Percentiles rank a stretch among this genome's conserved stretches.
Evolutionary conservation across 2,888 invertebrate species (phyloP).

Genomic region (Vannuccia rotundouncinata): DNA sequence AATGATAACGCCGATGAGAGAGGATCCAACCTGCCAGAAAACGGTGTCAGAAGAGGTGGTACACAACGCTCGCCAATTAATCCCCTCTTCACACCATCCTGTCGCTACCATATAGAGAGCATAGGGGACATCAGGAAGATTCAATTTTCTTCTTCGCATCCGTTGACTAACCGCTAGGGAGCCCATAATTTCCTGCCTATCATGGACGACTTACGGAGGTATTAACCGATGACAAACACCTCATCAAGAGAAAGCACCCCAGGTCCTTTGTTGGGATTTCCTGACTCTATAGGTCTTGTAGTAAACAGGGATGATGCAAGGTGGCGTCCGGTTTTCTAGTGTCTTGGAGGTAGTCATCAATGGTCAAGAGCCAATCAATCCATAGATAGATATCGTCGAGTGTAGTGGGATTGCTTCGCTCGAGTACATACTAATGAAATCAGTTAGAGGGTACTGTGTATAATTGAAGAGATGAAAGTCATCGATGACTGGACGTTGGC

Average conservation of each 20-base stretch:
- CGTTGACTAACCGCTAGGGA: background rate
- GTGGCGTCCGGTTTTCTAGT: background rate
- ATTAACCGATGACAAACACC: background rate
- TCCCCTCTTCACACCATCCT: background rate
- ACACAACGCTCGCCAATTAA: background rate
- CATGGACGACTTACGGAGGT: background rate
- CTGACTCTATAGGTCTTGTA: background rate
- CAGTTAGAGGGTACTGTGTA: background rate
- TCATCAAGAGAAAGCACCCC: background rate
- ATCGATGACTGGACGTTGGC: background rate
- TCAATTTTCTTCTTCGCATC: background rate
- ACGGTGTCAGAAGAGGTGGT: background rate
- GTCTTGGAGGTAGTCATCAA: background rate
- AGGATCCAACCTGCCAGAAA: background rate
- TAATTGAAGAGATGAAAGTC: background rate
- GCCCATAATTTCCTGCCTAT: background rate
- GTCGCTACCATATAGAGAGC: background rate
- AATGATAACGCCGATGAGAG: background rate
- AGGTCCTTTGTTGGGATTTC: background rate
- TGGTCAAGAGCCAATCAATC: background rate
- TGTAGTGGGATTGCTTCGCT: background rate
- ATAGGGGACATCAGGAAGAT: background rate
- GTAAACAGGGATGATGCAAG: background rate
- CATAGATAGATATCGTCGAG: background rate
- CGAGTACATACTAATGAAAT: constrained; percentile 1